Evolutionary conservation across 1,140 invertebrate species (phyloP).

Genomic region (Papilio polytes): DNA sequence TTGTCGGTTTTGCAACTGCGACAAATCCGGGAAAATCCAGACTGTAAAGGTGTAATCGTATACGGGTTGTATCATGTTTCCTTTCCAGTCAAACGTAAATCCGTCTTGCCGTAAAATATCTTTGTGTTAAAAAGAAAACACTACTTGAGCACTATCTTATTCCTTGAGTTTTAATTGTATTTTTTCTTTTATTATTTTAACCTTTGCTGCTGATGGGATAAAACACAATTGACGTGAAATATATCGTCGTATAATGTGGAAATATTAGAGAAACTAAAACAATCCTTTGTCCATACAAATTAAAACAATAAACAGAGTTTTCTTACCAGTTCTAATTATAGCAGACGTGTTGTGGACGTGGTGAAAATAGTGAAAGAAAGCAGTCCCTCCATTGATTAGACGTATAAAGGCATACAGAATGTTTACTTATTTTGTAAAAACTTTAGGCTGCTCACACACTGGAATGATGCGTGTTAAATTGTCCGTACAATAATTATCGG

Average conservation of each 20-base stretch:
- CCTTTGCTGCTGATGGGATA: neutral
- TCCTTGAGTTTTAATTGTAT: neutral
- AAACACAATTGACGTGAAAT: neutral
- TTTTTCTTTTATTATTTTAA: too few relatives aligned
- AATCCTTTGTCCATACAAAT: neutral
- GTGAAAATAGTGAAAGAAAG: constrained; percentile 35
- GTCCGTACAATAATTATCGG: constrained; percentile 10
- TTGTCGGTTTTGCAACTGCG: neutral
- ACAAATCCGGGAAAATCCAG: constrained; percentile 9
- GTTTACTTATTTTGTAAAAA: constrained; percentile 17
- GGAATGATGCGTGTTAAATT: constrained; percentile 12
- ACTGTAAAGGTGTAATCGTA: neutral
- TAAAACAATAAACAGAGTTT: neutral
- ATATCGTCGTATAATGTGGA: neutral
- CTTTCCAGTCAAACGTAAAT: neutral
- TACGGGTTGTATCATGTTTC: constrained; percentile 2
- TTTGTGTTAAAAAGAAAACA: constrained; percentile 2
- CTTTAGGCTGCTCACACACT: constrained; percentile 15
- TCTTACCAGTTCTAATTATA: constrained; percentile 8
- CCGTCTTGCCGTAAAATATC: neutral
- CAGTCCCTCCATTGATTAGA: constrained; percentile 28
- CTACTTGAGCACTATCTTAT: neutral
- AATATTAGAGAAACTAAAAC: neutral
- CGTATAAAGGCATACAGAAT: constrained; percentile 12
- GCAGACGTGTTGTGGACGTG: neutral